phyloP scores from a whole-genome alignment of 2,888 invertebrate genomes.

The Leptothorax acervorum region DNA sequence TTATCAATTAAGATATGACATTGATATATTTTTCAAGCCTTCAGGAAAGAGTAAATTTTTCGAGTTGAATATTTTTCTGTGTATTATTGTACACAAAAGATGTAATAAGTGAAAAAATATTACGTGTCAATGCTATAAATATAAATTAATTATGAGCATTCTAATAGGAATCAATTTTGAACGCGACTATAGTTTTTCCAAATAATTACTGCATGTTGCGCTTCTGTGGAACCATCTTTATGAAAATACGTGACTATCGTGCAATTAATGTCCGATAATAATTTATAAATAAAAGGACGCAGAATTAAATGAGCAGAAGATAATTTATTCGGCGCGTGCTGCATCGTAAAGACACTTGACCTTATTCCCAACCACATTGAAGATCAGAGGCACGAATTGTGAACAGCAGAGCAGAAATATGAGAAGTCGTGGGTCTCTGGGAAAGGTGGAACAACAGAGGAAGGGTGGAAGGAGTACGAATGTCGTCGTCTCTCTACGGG shows the following conservation, averaged over 20 bases:
- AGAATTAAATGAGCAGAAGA: not conserved
- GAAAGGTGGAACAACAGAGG: slow-evolving; percentile 40
- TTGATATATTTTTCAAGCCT: too few species aligned
- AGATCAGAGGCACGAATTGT: slow-evolving; percentile 67
- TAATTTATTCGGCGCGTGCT: not conserved
- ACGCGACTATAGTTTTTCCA: not conserved
- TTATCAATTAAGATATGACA: not conserved
- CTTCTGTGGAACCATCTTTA: not conserved
- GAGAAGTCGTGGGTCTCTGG: slow-evolving; percentile 63
- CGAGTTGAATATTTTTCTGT: not conserved
- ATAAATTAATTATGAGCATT: not conserved
- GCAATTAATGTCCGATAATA: slow-evolving; percentile 34
- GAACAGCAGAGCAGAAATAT: slow-evolving; percentile 63
- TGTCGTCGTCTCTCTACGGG: slow-evolving; percentile 75
- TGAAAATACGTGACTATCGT: not conserved
- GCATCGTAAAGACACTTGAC: slow-evolving; percentile 16
- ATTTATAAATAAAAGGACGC: not conserved
- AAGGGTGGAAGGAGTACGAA: slow-evolving; percentile 35
- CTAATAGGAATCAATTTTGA: not conserved
- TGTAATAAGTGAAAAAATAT: not conserved
- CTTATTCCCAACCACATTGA: slow-evolving; percentile 66
- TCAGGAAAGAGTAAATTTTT: too few species aligned
- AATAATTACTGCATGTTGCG: not conserved
- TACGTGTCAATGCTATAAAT: not conserved
- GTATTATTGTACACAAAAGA: not conserved